These are phyloP conservation scores for Petrocephalus microphthalmus DNA, from an alignment of 2,113 vertebrate species.

Conservation along the genomic window DNA sequence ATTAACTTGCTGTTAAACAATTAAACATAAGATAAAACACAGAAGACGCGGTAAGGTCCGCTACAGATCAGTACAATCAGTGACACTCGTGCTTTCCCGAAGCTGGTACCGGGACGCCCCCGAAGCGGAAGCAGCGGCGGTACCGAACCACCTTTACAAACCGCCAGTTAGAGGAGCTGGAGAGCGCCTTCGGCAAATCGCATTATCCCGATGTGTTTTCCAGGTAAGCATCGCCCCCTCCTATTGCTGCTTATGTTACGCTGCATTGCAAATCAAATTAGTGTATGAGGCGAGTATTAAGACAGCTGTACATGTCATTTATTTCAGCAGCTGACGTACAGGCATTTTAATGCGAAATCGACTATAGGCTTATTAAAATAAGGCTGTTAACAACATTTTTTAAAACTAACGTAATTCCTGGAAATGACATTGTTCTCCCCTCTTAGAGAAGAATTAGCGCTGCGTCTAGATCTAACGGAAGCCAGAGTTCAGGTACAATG, in stretches of 20 bases:
- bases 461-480: slow-evolving; percentile 58
- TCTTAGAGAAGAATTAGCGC: slow-evolving; percentile 58
- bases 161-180: slow-evolving; percentile 59
- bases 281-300: background rate
- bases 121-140: slow-evolving; percentile 45
- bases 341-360: background rate
- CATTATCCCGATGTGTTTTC: slow-evolving; percentile 58
- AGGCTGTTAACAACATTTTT: background rate
- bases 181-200: slow-evolving; percentile 46
- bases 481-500: slow-evolving; percentile 59
- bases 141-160: slow-evolving; percentile 51
- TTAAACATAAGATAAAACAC: no score
- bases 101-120: background rate
- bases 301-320: background rate
- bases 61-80: background rate
- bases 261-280: background rate
- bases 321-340: background rate
- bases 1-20: background rate
- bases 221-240: slow-evolving; percentile 45
- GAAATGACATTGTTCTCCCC: background rate
- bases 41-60: no score
- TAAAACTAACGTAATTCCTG: background rate
- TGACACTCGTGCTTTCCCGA: background rate
- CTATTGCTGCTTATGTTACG: background rate
- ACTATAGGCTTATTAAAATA: background rate